These are phyloP conservation scores for Slavum lentiscoides DNA, from an alignment of 2,888 invertebrate genomes.

Conservation along the genomic window DNA sequence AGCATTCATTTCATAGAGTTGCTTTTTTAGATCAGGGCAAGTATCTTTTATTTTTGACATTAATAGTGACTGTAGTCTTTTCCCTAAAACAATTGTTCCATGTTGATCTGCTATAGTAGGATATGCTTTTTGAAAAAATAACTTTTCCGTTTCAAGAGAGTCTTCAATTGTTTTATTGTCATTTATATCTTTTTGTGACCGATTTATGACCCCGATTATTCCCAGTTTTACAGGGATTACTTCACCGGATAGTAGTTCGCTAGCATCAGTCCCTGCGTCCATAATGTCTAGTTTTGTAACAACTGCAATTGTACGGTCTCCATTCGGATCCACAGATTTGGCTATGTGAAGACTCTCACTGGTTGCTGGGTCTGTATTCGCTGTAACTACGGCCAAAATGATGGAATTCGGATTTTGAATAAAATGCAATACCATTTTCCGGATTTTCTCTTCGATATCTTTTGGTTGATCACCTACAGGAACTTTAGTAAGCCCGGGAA, in stretches of 20 bases:
- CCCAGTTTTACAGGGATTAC: conserved; percentile 97
- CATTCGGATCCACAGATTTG: conserved; percentile 94
- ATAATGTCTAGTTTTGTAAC: conserved; percentile 98
- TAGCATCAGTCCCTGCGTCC: conserved; percentile 99
- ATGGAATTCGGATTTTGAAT: conserved; percentile 95
- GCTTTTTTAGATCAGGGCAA: background rate
- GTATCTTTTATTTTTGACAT: conserved; percentile 25
- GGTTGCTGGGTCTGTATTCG: conserved; percentile 98
- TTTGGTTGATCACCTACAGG: conserved; percentile 98
- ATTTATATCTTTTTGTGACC: conserved; percentile 91
- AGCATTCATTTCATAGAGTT: conserved; percentile 4
- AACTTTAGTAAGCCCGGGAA: conserved; percentile 69
- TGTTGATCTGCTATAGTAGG: conserved; percentile 7
- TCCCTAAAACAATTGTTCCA: background rate
- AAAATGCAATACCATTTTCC: conserved; percentile 82
- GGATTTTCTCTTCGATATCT: conserved; percentile 93
- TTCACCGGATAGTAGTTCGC: conserved; percentile 94
- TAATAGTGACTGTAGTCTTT: background rate
- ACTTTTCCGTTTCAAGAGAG: background rate
- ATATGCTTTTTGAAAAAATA: background rate
- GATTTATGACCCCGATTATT: conserved; percentile 97
- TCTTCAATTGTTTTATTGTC: conserved; percentile 69
- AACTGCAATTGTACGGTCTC: conserved; percentile 92
- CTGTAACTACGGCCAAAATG: conserved; percentile 94
- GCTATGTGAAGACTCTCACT: conserved; percentile 96